Conservation (phyloP, 1,140 invertebrate genomes). For the Procambarus clarkii region DNA sequence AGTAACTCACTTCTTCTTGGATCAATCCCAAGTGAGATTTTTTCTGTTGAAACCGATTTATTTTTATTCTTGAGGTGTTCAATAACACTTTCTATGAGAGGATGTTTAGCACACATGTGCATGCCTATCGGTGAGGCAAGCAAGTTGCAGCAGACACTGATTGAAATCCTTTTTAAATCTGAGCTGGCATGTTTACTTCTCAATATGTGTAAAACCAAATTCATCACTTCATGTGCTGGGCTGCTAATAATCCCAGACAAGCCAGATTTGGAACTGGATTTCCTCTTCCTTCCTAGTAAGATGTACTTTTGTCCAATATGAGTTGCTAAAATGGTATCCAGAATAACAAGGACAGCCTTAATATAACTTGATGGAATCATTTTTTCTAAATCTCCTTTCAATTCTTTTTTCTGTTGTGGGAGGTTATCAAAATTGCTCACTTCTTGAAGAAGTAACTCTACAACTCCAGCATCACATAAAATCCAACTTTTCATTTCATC, state of each 20-base stretch:
- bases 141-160: constrained; percentile 43
- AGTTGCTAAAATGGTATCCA: constrained; percentile 46
- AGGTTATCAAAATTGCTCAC: constrained; percentile 16
- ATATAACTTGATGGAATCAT: constrained; percentile 24
- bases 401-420: background rate
- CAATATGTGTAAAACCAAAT: constrained; percentile 34
- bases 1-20: background rate
- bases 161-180: constrained; percentile 25
- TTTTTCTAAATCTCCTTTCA: background rate
- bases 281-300: constrained; percentile 50
- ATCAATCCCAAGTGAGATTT: constrained; percentile 11
- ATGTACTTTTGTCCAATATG: constrained; percentile 53
- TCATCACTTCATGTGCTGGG: constrained; percentile 40
- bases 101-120: constrained; percentile 54
- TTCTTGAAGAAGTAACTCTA: constrained; percentile 50
- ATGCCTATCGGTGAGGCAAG: constrained; percentile 52
- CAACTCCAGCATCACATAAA: constrained; percentile 55
- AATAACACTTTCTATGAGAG: constrained; percentile 45
- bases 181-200: constrained; percentile 28
- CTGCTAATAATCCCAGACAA: constrained; percentile 36
- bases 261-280: constrained; percentile 53
- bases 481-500: constrained; percentile 49
- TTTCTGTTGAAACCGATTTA: constrained; percentile 12
- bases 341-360: constrained; percentile 28
- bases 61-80: constrained; percentile 44